phyloP scores from a whole-genome alignment of 1,140 invertebrate species.

The Drosophila seguyi region DNA sequence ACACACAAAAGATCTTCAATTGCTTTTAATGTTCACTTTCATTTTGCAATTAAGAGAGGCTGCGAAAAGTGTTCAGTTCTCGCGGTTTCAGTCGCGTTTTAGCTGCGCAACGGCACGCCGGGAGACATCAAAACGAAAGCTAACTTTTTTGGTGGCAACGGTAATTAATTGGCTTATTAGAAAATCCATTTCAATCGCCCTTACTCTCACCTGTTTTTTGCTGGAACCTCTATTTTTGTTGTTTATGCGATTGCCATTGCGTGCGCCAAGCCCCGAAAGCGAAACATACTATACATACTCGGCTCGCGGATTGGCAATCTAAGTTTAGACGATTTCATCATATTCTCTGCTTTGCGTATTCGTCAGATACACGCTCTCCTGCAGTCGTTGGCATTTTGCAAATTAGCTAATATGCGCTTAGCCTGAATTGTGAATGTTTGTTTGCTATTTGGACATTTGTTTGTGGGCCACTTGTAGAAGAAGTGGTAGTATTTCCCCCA shows the following conservation, averaged over 20 bases:
- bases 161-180: slow-evolving; percentile 72
- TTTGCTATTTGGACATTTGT: slow-evolving; percentile 22
- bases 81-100: slow-evolving; percentile 51
- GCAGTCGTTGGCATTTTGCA: slow-evolving; percentile 49
- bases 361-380: slow-evolving; percentile 33
- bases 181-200: slow-evolving; percentile 27
- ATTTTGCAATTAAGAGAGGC: slow-evolving; percentile 59
- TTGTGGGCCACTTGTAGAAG: background rate
- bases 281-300: slow-evolving; percentile 1
- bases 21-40: slow-evolving; percentile 64
- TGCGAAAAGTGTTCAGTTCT: slow-evolving; percentile 48
- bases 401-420: slow-evolving; percentile 79
- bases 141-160: slow-evolving; percentile 32
- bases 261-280: slow-evolving; percentile 56
- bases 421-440: slow-evolving; percentile 64
- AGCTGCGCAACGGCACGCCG: slow-evolving; percentile 36
- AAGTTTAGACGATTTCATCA: slow-evolving; percentile 79
- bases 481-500: background rate
- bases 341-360: slow-evolving; percentile 65
- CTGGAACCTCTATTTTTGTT: slow-evolving; percentile 6
- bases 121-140: slow-evolving; percentile 23
- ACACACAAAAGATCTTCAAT: slow-evolving; percentile 53
- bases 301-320: slow-evolving; percentile 53
- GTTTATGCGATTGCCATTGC: slow-evolving; percentile 28
- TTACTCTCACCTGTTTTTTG: slow-evolving; percentile 9